Conservation (phyloP, 1,140 invertebrate species). For the Carcinoscorpius rotundicauda region DNA sequence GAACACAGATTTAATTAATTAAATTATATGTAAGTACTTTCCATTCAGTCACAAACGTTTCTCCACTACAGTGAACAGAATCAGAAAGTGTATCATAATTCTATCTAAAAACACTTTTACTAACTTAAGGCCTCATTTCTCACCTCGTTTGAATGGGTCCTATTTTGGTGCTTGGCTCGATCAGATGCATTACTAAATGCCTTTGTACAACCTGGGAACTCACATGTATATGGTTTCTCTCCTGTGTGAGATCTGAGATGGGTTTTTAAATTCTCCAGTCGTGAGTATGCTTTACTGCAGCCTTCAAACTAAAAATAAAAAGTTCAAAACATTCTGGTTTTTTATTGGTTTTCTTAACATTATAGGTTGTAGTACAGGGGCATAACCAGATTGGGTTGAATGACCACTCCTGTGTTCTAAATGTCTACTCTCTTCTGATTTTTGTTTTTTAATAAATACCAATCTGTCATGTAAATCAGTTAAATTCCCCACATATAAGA, state of each 20-base stretch:
- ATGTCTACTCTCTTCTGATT: too few species aligned
- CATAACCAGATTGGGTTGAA: too few species aligned
- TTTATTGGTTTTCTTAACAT: too few species aligned
- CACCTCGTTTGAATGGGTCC: constrained; percentile 97
- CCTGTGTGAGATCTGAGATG: constrained; percentile 95
- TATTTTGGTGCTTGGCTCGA: constrained; percentile 94
- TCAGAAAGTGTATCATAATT: not conserved
- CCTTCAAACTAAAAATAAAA: constrained; percentile 71
- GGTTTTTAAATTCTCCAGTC: constrained; percentile 93
- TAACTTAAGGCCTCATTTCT: constrained; percentile 13
- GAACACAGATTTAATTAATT: too few species aligned
- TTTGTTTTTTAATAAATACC: too few species aligned
- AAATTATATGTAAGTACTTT: constrained; percentile 26
- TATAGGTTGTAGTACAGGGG: too few species aligned
- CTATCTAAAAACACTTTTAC: too few species aligned
- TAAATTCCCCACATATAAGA: too few species aligned
- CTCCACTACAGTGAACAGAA: not conserved
- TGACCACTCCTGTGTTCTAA: too few species aligned
- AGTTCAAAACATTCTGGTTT: too few species aligned
- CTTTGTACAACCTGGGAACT: constrained; percentile 91
- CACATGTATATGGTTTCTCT: constrained; percentile 97
- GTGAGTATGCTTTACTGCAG: constrained; percentile 86
- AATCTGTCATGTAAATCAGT: too few species aligned
- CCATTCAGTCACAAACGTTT: not conserved
- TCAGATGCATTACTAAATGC: constrained; percentile 99